phyloP scores from a whole-genome alignment of 2,113 vertebrate species.

The Narcine bancroftii region DNA sequence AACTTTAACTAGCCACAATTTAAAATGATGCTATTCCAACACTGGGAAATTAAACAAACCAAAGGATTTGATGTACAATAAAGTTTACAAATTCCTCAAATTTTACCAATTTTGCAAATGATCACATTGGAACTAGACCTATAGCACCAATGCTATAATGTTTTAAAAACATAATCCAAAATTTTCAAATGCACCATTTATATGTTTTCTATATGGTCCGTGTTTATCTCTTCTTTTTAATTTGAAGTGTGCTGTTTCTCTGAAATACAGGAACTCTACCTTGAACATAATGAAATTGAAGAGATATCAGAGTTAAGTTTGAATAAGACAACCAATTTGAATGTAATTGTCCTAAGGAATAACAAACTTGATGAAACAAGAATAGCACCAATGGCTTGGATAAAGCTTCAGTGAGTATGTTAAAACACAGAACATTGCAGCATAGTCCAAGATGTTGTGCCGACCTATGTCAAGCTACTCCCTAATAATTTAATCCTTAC shows the following conservation, averaged over 20 bases:
- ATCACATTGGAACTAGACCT: background rate
- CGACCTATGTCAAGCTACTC: no score
- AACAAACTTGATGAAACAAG: constrained; percentile 84
- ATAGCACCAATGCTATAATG: background rate
- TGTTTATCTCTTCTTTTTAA: background rate
- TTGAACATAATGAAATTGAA: constrained; percentile 91
- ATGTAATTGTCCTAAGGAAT: constrained; percentile 72
- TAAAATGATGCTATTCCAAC: background rate
- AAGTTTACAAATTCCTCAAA: background rate
- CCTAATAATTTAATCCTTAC: no score
- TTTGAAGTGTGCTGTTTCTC: background rate
- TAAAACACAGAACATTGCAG: no score
- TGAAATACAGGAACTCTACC: constrained; percentile 72
- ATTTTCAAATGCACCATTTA: background rate
- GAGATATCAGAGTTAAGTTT: constrained; percentile 85
- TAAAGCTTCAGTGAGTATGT: constrained; percentile 80
- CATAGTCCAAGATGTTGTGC: no score
- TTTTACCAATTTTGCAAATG: background rate
- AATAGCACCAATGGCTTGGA: constrained; percentile 86
- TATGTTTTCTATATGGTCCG: background rate
- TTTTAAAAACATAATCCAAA: background rate
- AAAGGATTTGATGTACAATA: background rate
- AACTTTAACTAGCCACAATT: background rate
- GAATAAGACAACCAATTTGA: constrained; percentile 76
- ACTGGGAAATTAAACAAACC: background rate